Evolutionary conservation across 2,113 vertebrate species (phyloP), one percentile per base, ranked within the genome.

Genomic region (Phyllostomus discolor): DNA sequence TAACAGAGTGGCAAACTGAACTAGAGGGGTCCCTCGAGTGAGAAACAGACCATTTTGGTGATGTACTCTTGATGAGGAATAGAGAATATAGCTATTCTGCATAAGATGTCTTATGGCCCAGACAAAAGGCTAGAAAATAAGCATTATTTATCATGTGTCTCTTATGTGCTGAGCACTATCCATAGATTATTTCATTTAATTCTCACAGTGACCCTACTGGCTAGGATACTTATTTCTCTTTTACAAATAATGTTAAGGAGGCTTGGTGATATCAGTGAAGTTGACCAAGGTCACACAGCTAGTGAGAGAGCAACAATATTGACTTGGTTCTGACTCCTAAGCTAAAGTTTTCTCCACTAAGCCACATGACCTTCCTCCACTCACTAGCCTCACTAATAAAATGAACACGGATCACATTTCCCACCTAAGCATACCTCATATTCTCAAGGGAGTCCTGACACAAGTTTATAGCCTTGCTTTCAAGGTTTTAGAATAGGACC

Each of bases 241-340:
- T 87, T 84, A 75, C 28, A 75, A n/a, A 64, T 41, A 67, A 91
- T 43, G 31, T 73, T 82, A 54, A 88, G 26, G 33, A 75, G 72
- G 38, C 10, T 78, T 35, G 78, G 88, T 88, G 91, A 91, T 38
- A n/a, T n/a, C 8, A 5, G 10, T 19, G 86, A 38, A 79, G 14
- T 72, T 57, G 20, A n/a, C 46, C 72, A 88, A 96, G 62, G 81
- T 91, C 48, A 93, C 91, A 80, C 41, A 72, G 59, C 81, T 75
- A 50, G 50, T 6, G 7, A 90, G 81, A 75, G 10, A 86, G 76
- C 26, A 73, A 93, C 7, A 70, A 33, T 59, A 48, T 4, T 73
- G 75, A 76, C 50, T 59, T 43, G 76, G 46, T 73, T 92, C 94
- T 91, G 64, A 75, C 31, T 81, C 41, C 24, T 70, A 79, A 83